Evolutionary conservation across 1,140 invertebrate genomes (phyloP).

Genomic region (Littorina saxatilis): DNA sequence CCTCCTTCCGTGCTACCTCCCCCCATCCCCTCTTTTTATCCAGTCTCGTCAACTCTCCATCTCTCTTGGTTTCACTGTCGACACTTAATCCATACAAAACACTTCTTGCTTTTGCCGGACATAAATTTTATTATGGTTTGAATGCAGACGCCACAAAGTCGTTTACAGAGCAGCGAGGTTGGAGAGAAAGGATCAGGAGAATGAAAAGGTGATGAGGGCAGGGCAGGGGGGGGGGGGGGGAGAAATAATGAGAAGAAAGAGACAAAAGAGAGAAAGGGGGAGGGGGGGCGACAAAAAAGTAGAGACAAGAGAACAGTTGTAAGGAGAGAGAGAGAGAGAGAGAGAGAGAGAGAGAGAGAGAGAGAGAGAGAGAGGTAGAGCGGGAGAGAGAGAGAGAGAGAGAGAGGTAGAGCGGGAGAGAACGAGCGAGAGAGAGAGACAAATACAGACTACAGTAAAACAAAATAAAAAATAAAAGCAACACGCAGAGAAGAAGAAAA

Average conservation of each 20-base stretch:
- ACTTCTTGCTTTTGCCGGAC: slow-evolving; percentile 1
- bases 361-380: slow-evolving; percentile 3
- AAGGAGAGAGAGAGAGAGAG: not conserved
- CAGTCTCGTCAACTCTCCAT: too few species aligned
- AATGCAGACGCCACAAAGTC: not conserved
- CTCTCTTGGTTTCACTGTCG: not conserved
- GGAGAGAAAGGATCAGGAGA: not conserved
- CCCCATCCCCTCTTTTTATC: too few species aligned
- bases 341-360: not conserved
- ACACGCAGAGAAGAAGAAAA: not conserved
- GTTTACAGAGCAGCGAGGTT: not conserved
- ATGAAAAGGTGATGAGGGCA: not conserved
- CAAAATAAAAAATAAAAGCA: not conserved
- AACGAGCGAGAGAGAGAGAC: too few species aligned
- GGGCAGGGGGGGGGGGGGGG: not conserved
- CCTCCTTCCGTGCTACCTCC: too few species aligned
- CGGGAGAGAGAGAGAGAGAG: too few species aligned
- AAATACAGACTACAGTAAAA: not conserved
- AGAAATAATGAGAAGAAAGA: not conserved
- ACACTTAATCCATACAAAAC: not conserved
- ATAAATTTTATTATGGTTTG: not conserved
- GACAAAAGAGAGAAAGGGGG: not conserved
- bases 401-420: too few species aligned
- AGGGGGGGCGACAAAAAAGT: not conserved
- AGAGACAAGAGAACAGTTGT: not conserved